phyloP scores from a whole-genome alignment of 2,113 vertebrate genomes.

The Arvicanthis niloticus region DNA sequence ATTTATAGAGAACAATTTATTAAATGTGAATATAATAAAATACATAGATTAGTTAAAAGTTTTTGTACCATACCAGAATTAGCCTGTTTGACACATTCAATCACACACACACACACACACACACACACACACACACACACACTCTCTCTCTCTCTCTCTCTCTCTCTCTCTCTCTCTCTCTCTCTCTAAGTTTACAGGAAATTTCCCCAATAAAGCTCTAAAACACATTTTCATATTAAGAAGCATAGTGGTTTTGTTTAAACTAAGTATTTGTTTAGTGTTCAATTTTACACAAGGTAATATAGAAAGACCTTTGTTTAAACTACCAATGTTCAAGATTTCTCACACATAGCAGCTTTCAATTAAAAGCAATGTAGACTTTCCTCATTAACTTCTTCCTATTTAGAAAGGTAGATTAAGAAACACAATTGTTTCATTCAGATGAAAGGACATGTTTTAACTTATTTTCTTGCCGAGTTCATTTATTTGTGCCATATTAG shows the following conservation, averaged over 20 bases:
- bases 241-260: background rate
- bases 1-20: background rate
- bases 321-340: conserved; percentile 30
- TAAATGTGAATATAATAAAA: background rate
- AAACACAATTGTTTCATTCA: background rate
- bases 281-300: background rate
- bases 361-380: background rate
- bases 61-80: background rate
- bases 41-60: background rate
- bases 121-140: background rate
- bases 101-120: background rate
- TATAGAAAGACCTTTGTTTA: background rate
- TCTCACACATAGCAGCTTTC: background rate
- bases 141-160: too few species aligned
- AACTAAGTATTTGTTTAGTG: background rate
- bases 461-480: background rate
- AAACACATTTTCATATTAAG: background rate
- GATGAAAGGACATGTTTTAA: background rate
- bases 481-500: background rate
- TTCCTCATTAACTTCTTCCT: background rate
- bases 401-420: background rate
- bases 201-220: background rate
- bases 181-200: background rate
- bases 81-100: background rate
- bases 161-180: too few species aligned